Evolutionary conservation across 2,113 vertebrate species (phyloP), one percentile per base, ranked within the genome.

Genomic region (Caranx melampygus): DNA sequence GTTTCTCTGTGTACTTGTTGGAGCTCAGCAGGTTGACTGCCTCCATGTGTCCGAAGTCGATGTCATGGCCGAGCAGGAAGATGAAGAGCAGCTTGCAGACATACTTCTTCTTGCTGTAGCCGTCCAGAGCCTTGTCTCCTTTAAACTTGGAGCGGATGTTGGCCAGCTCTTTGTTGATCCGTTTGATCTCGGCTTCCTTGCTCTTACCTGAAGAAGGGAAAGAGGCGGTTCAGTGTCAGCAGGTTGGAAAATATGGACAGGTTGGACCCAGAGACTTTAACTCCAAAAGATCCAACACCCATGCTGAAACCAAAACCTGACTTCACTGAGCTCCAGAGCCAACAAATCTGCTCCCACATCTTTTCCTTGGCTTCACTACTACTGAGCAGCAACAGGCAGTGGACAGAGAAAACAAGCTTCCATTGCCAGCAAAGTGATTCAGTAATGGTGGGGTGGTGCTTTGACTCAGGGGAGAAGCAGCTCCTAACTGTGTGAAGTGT

Each of bases 111-210:
- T 98, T 98, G 87, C 97, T 98, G 91, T 98, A 98, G 79, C 97
- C 97, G 8, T 98, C 97, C 88, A 98, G 91, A 35, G 97, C 97
- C 84, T 98, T 98, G 93, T 98, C 97, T 20, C 97, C 97, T 92
- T 98, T 98, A 89, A 98, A 98, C 93, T 98, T 98, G 54, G 97
- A 98, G 82, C 97, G 95, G 71, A 98, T 98, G 85, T 98, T 98
- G 82, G 97, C 97, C 86, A 98, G 90, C 89, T 98, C 97, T 87
- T 98, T 98, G 87, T 98, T 98, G 85, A 98, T 97, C 79, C 97
- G 95, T 83, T 98, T 98, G 83, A 98, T 97, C 94, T 98, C 97
- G 0, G 97, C 97, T 92, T 98, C 97, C 92, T 98, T 98, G 92
- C 97, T 98, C 84, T 98, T 98, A 92, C 97, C 97, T 98, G 47